Percentiles rank a stretch among this genome's conserved stretches.
phyloP scores from a whole-genome alignment of 2,888 invertebrate species.

The Diabrotica balteata region DNA sequence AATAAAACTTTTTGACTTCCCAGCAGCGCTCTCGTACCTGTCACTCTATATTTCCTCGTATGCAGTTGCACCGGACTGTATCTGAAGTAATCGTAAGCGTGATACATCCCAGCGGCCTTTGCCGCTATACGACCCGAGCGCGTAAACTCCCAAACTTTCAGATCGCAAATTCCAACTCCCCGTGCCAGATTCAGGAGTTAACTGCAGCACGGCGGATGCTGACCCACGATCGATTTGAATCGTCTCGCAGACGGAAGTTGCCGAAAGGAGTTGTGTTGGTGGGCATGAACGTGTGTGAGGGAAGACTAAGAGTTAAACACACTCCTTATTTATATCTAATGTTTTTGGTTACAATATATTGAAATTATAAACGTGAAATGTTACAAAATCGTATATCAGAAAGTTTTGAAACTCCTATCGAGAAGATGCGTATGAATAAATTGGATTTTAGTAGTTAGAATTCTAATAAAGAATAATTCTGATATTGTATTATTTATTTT shows the following conservation, averaged over 20 bases:
- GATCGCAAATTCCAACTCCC: slow-evolving; percentile 22
- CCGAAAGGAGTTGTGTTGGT: slow-evolving; percentile 4
- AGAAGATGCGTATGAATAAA: no score
- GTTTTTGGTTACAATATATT: no score
- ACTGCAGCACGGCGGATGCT: slow-evolving; percentile 36
- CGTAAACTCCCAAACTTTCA: slow-evolving; percentile 24
- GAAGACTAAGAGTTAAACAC: no score
- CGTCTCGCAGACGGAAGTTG: slow-evolving; percentile 2
- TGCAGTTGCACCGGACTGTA: slow-evolving; percentile 36
- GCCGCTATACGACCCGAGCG: slow-evolving; percentile 5
- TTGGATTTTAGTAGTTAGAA: no score
- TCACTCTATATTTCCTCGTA: slow-evolving; percentile 34
- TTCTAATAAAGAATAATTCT: no score
- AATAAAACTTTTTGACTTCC: no score
- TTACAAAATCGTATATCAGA: no score
- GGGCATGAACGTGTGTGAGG: background rate
- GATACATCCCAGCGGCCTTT: slow-evolving; percentile 37
- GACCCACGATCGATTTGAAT: slow-evolving; percentile 13
- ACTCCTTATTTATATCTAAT: no score
- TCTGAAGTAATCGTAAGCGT: slow-evolving; percentile 41
- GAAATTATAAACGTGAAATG: no score
- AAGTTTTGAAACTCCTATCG: no score
- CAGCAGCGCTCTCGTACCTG: slow-evolving; percentile 28
- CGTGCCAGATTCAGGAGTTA: slow-evolving; percentile 29
- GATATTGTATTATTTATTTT: no score